Conservation (phyloP, 2,113 vertebrate genomes). For the Pollachius pollachius region DNA sequence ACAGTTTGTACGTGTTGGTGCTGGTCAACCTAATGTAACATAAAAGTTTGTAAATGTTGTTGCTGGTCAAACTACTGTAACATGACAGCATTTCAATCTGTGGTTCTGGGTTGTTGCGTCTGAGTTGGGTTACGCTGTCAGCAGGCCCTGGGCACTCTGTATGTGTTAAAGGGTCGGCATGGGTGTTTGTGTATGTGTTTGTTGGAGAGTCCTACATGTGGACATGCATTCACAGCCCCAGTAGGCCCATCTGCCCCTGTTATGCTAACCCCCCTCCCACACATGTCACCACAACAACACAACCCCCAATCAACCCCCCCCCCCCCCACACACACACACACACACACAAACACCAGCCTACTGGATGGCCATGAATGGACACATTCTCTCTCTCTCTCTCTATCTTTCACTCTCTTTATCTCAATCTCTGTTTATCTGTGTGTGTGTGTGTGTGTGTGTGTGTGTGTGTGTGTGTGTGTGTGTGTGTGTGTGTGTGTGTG, state of each 20-base stretch:
- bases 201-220: slow-evolving; percentile 8
- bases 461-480: no score
- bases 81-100: not conserved
- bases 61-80: not conserved
- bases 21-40: not conserved
- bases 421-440: not conserved
- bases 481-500: no score
- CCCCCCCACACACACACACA: no score
- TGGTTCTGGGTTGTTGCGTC: no score
- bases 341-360: slow-evolving; percentile 33
- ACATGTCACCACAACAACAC: slow-evolving; percentile 44
- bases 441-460: no score
- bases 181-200: slow-evolving; percentile 14
- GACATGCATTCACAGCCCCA: slow-evolving; percentile 31
- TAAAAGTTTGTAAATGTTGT: not conserved
- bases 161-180: slow-evolving; percentile 10
- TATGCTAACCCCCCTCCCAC: slow-evolving; percentile 60
- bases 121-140: no score
- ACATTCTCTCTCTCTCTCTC: slow-evolving; percentile 40
- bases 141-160: not conserved
- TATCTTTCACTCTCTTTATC: slow-evolving; percentile 6
- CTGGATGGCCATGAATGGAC: slow-evolving; percentile 62
- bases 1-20: not conserved
- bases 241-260: slow-evolving; percentile 33
- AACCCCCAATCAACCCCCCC: slow-evolving; percentile 3